Percentiles rank a stretch among this genome's conserved stretches.
These are phyloP conservation scores for Poicephalus gulielmi DNA, from an alignment of 2,113 vertebrate genomes.

Conservation along the genomic window DNA sequence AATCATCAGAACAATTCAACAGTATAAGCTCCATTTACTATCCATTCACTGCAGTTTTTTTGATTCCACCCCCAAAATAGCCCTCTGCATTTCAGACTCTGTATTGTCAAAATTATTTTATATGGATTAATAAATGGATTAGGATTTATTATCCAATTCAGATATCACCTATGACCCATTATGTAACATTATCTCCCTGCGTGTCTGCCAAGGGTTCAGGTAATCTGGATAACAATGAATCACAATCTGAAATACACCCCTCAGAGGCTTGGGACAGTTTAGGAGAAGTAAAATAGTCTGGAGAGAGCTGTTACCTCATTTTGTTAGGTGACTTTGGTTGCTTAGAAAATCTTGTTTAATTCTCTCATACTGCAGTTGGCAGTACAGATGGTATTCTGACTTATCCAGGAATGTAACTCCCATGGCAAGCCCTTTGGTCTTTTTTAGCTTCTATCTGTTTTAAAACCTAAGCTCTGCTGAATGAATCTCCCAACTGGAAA, in stretches of 20 bases:
- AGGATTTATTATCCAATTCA: neutral
- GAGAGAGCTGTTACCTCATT: neutral
- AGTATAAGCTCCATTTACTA: neutral
- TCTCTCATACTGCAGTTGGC: neutral
- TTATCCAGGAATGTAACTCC: slow-evolving; percentile 3
- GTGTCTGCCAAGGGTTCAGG: neutral
- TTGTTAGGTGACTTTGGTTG: neutral
- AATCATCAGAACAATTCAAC: neutral
- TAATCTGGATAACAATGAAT: neutral
- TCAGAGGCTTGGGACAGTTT: neutral
- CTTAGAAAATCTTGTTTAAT: neutral
- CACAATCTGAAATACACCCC: neutral
- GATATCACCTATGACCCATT: neutral
- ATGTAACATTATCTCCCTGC: neutral
- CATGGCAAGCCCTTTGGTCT: neutral
- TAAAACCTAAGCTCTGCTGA: slow-evolving; percentile 4
- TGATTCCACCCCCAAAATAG: neutral
- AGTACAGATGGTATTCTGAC: neutral
- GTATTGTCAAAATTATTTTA: neutral
- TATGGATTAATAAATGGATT: neutral
- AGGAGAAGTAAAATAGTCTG: neutral
- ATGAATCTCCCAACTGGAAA: neutral
- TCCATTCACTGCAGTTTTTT: neutral
- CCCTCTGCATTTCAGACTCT: neutral
- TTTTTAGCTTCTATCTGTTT: neutral